Evolutionary conservation across 2,888 invertebrate species (phyloP).

Genomic region (Dryadula phaetusa): DNA sequence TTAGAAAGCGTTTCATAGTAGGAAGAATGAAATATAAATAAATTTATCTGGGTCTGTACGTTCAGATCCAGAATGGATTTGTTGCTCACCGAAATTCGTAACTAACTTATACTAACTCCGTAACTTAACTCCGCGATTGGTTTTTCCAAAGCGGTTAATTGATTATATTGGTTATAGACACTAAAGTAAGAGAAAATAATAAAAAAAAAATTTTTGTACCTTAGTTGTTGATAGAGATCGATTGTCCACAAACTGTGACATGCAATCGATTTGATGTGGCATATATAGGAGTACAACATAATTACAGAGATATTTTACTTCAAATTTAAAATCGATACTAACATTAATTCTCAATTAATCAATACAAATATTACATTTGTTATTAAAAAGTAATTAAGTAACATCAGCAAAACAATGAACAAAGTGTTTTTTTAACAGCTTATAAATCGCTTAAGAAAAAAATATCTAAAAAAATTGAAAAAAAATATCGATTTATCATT

Average conservation of each 20-base stretch:
- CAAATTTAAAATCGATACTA: background rate
- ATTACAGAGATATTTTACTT: background rate
- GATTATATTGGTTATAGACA: too few species aligned
- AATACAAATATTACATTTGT: background rate
- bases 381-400: constrained; percentile 2
- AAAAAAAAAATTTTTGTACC: constrained; percentile 4
- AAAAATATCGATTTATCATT: background rate
- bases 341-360: background rate
- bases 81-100: too few species aligned
- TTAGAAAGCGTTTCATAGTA: too few species aligned
- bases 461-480: background rate
- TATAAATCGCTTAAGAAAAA: background rate
- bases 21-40: too few species aligned
- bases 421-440: background rate
- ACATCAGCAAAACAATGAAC: background rate
- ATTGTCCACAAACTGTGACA: background rate
- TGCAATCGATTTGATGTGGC: background rate
- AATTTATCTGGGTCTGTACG: too few species aligned
- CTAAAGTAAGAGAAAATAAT: background rate
- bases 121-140: too few species aligned
- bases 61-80: too few species aligned
- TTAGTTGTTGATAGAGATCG: constrained; percentile 11
- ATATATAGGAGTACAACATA: background rate
- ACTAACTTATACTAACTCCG: too few species aligned
- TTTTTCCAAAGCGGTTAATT: too few species aligned